Conservation (phyloP, 1,140 invertebrate species). For the Drosophila funebris region DNA sequence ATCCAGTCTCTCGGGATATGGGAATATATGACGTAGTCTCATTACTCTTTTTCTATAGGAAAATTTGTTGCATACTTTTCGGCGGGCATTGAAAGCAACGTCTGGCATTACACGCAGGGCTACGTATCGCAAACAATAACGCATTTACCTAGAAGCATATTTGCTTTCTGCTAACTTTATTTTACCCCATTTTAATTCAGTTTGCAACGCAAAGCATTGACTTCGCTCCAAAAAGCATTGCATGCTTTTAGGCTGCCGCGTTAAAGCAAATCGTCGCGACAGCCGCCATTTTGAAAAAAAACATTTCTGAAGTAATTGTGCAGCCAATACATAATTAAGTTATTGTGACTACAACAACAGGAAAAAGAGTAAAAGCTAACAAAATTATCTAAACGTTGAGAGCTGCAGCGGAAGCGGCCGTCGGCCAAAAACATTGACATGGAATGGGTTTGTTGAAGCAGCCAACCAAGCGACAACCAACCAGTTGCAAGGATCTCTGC, state of each 20-base stretch:
- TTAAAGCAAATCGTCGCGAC: background rate
- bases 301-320: constrained; percentile 59
- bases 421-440: background rate
- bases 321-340: constrained; percentile 76
- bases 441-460: background rate
- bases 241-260: constrained; percentile 40
- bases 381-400: constrained; percentile 65
- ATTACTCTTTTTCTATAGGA: no score
- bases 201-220: background rate
- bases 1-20: no score
- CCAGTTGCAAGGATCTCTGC: constrained; percentile 49
- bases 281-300: constrained; percentile 69
- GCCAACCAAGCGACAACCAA: constrained; percentile 51
- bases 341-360: constrained; percentile 57
- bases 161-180: background rate
- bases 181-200: background rate
- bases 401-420: constrained; percentile 33
- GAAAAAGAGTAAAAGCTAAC: constrained; percentile 60
- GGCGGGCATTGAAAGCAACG: background rate
- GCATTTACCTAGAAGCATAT: background rate
- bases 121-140: background rate
- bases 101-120: background rate
- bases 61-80: background rate
- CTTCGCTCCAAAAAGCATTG: constrained; percentile 16
- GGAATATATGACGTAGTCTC: no score